phyloP scores from a whole-genome alignment of 2,797 vertebrate genomes.

The Manis crassicaudata region DNA sequence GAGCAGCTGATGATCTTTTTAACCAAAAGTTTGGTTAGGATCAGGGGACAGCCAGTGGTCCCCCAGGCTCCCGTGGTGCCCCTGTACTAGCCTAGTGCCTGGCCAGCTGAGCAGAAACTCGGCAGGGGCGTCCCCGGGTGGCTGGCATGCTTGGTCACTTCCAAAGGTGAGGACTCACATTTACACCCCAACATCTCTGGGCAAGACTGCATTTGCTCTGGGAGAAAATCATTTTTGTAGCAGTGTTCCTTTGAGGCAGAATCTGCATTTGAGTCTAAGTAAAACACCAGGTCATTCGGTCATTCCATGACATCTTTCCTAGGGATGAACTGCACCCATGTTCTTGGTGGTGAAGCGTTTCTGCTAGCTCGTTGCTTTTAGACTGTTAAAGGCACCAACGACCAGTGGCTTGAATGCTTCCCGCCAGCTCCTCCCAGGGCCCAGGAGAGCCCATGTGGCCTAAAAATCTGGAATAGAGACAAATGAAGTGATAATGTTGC shows the following conservation, averaged over 20 bases:
- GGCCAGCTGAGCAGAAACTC: not conserved
- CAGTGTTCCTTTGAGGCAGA: not conserved
- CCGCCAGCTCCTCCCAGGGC: not conserved
- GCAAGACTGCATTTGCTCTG: not conserved
- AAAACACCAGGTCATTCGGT: fast-evolving
- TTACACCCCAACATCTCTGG: not conserved
- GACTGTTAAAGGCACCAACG: not conserved
- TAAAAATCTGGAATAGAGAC: not conserved
- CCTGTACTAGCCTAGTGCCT: fast-evolving
- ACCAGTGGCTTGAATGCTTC: not conserved
- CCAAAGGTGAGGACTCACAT: fast-evolving
- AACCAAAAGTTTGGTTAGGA: not conserved
- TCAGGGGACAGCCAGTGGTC: fast-evolving
- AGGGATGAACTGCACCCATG: fast-evolving
- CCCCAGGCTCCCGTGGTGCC: fast-evolving
- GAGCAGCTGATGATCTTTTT: fast-evolving
- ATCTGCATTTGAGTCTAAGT: not conserved
- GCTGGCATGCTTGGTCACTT: fast-evolving
- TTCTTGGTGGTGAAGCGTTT: too few relatives aligned
- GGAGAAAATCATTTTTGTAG: not conserved
- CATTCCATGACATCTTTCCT: fast-evolving
- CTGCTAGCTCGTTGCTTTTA: not conserved
- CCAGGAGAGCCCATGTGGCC: not conserved
- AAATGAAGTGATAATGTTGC: not conserved
- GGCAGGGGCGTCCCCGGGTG: fast-evolving